Evolutionary conservation across 2,113 vertebrate genomes (phyloP).

Genomic region (Hyla sarda): DNA sequence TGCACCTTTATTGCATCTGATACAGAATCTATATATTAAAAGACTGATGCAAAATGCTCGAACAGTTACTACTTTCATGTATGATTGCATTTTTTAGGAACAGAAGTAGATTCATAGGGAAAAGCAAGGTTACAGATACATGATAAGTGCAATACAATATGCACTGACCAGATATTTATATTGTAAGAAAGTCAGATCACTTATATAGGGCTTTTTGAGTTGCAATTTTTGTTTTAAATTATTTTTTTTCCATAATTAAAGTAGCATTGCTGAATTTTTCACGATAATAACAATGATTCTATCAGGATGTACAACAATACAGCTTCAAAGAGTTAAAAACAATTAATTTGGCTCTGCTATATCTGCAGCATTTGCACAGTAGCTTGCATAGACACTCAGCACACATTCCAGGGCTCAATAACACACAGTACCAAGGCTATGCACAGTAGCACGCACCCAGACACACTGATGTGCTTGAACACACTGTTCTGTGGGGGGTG

Average conservation of each 20-base stretch:
- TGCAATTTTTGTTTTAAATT: not conserved
- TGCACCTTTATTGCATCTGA: too few species aligned
- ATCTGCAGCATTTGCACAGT: conserved; percentile 1
- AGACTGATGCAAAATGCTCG: too few species aligned
- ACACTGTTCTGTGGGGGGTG: conserved; percentile 35
- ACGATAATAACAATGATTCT: not conserved
- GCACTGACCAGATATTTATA: not conserved
- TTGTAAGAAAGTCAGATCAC: not conserved
- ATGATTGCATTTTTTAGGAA: not conserved
- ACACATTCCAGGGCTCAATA: conserved; percentile 40
- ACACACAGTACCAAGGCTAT: conserved; percentile 12
- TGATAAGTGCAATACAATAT: too few species aligned
- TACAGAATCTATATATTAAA: too few species aligned
- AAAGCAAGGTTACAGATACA: not conserved
- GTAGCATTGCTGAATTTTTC: not conserved
- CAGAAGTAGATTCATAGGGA: not conserved
- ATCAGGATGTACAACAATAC: not conserved
- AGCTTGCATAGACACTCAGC: not conserved
- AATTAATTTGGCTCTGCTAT: not conserved
- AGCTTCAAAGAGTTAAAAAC: not conserved
- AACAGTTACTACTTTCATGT: not conserved
- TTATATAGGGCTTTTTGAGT: not conserved
- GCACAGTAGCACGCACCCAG: conserved; percentile 35
- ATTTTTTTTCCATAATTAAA: not conserved
- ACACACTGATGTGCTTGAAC: conserved; percentile 29